Conservation (phyloP, 2,113 vertebrate genomes). For the Tachysurus fulvidraco region DNA sequence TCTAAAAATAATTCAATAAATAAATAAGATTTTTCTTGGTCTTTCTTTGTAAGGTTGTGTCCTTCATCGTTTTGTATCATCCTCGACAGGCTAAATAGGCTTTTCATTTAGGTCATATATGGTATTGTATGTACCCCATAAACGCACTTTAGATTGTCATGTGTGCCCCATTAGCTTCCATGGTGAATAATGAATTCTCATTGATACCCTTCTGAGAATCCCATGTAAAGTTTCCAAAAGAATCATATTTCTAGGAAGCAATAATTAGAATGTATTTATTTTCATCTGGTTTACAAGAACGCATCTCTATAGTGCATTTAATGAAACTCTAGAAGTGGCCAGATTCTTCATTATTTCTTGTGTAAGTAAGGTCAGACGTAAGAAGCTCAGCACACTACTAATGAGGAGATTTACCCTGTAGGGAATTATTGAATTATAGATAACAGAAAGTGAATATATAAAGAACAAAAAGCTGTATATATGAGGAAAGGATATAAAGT, state of each 20-base stretch:
- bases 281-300: background rate
- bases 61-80: background rate
- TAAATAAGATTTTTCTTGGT: background rate
- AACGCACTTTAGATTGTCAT: background rate
- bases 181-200: background rate
- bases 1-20: background rate
- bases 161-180: too few relatives aligned
- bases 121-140: background rate
- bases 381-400: background rate
- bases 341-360: background rate
- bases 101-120: background rate
- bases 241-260: background rate
- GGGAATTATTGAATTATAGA: slow-evolving; percentile 12
- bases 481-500: background rate
- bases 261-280: too few relatives aligned
- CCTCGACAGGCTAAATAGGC: background rate
- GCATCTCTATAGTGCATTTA: background rate
- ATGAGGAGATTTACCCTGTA: background rate
- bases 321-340: background rate
- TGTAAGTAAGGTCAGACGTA: background rate
- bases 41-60: background rate
- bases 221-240: background rate
- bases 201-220: background rate
- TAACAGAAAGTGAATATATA: background rate
- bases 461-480: background rate